These are phyloP conservation scores for Lytechinus variegatus DNA, from an alignment of 35 echinoderm and acorn worm genomes.

Conservation along the genomic window DNA sequence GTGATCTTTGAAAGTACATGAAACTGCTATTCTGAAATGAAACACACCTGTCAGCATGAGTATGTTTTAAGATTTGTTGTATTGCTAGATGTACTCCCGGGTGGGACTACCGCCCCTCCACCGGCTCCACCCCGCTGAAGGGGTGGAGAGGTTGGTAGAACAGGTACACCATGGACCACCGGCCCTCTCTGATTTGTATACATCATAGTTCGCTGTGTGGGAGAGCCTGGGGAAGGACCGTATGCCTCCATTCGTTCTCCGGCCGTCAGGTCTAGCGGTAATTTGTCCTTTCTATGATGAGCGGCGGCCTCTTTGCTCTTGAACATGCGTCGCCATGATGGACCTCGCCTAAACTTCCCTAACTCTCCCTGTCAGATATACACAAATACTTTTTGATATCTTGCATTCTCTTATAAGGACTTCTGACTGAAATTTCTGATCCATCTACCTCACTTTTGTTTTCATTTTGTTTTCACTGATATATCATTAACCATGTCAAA, in stretches of 20 bases:
- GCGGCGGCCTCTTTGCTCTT: conserved; percentile 86
- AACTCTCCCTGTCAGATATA: conserved; percentile 72
- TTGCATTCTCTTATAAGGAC: too few species aligned
- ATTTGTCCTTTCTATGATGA: conserved; percentile 74
- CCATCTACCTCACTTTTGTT: not conserved
- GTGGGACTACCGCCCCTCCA: not conserved
- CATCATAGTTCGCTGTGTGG: conserved; percentile 62
- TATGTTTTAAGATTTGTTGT: conserved; percentile 80
- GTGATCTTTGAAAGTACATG: too few species aligned
- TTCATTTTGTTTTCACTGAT: too few species aligned
- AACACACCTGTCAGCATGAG: conserved; percentile 67
- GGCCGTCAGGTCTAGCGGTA: conserved; percentile 64
- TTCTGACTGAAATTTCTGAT: not conserved
- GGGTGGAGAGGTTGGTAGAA: not conserved
- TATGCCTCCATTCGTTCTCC: conserved; percentile 60
- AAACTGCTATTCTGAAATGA: not conserved
- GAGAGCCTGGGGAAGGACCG: conserved; percentile 71
- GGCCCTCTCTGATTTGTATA: conserved; percentile 64
- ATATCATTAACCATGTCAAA: too few species aligned
- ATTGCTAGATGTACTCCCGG: conserved; percentile 49
- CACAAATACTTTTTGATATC: not conserved
- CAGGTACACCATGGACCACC: not conserved
- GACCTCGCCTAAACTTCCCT: conserved; percentile 87
- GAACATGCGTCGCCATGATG: conserved; percentile 96
- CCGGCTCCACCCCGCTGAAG: not conserved